phyloP scores from a whole-genome alignment of 2,888 invertebrate genomes.

The Sminthurides aquaticus region DNA sequence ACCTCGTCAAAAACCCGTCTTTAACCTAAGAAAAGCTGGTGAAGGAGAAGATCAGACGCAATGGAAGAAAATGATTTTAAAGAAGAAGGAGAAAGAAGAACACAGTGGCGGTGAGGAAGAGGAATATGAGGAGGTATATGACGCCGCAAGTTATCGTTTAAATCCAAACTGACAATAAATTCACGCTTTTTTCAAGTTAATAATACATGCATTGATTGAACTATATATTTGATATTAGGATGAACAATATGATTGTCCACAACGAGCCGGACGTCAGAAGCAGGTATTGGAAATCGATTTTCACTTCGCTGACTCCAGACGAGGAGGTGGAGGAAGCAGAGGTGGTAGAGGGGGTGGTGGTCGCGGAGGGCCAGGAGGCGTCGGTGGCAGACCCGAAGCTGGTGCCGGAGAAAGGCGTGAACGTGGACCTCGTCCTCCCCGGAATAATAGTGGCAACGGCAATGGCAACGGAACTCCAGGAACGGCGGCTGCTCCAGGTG shows the following conservation, averaged over 20 bases:
- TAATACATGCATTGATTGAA: too few relatives aligned
- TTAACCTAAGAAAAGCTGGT: conserved; percentile 85
- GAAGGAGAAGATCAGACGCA: conserved; percentile 85
- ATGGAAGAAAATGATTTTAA: conserved; percentile 83
- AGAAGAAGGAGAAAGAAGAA: conserved; percentile 59
- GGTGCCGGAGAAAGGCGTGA: conserved; percentile 38
- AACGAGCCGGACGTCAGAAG: conserved; percentile 78
- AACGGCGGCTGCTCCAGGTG: conserved; percentile 7
- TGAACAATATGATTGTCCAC: conserved; percentile 59
- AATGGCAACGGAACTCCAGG: too few relatives aligned
- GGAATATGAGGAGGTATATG: conserved; percentile 54
- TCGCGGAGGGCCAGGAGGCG: conserved; percentile 41
- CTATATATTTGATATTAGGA: too few relatives aligned
- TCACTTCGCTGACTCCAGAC: conserved; percentile 72
- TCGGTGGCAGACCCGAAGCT: conserved; percentile 32
- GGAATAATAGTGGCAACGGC: not conserved
- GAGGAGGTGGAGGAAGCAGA: conserved; percentile 52
- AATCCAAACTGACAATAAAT: too few relatives aligned
- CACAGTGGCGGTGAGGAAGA: conserved; percentile 60
- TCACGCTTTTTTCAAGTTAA: too few relatives aligned
- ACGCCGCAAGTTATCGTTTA: not conserved
- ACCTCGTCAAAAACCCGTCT: conserved; percentile 73
- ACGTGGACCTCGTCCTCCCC: conserved; percentile 15
- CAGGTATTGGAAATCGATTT: conserved; percentile 79
- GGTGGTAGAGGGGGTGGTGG: conserved; percentile 50